Evolutionary conservation across 2,113 vertebrate genomes (phyloP).

Genomic region (Ochotona princeps): DNA sequence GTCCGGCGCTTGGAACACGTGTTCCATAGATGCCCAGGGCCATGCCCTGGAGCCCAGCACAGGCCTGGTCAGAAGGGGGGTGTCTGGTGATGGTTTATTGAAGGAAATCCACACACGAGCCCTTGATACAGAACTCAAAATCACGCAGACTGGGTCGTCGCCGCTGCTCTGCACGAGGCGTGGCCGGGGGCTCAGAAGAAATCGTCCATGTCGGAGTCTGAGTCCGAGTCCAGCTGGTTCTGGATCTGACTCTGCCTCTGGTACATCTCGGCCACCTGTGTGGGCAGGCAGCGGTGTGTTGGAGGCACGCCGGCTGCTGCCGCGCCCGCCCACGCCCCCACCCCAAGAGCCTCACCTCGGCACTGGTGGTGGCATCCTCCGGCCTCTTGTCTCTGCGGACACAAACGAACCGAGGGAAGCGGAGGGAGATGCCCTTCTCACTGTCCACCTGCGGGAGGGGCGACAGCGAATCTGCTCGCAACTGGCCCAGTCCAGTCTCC

Average conservation of each 20-base stretch:
- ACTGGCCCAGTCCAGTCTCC: too few species aligned
- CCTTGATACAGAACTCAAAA: neutral
- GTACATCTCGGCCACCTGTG: slow-evolving; percentile 92
- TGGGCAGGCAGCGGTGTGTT: accelerated
- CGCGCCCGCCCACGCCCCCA: too few species aligned
- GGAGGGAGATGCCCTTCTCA: slow-evolving; percentile 93
- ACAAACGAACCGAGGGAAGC: slow-evolving; percentile 92
- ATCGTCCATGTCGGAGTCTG: slow-evolving; percentile 85
- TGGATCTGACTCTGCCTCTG: slow-evolving; percentile 94
- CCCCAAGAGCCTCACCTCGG: slow-evolving; percentile 85
- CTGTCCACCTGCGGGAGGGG: slow-evolving; percentile 88
- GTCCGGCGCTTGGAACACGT: neutral
- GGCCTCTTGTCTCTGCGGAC: slow-evolving; percentile 93
- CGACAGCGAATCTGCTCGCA: accelerated
- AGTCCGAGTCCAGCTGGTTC: slow-evolving; percentile 87
- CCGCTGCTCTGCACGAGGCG: too few species aligned
- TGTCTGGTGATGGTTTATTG: slow-evolving; percentile 67
- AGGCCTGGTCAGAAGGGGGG: neutral
- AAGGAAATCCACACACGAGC: neutral
- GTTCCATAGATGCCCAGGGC: too few species aligned
- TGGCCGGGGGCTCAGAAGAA: slow-evolving; percentile 83
- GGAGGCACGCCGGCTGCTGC: neutral
- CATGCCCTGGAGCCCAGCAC: neutral
- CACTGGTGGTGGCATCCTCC: slow-evolving; percentile 90
- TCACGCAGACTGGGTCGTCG: too few species aligned